Evolutionary conservation across 2,888 invertebrate genomes (phyloP), one percentile per base, ranked within the genome.

Genomic region (Ormyrus pomaceus): DNA sequence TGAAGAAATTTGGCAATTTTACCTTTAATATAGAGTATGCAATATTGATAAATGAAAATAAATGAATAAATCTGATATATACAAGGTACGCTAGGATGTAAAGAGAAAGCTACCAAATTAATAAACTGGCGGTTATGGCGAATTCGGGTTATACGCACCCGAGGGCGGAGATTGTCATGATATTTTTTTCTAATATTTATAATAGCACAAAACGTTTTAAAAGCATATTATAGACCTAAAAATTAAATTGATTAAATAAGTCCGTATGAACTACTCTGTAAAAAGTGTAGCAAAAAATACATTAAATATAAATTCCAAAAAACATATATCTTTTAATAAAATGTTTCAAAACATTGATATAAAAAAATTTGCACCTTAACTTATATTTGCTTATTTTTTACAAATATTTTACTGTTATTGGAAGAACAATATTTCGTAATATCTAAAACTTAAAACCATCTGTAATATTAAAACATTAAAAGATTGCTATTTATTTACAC

Each of bases 101-200:
- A 6, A 13, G n/a, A 65, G 48, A 75, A 70, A 6, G 65, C 46
- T 65, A 19, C 66, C 48, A 68, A 50, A 56, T 56, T 65, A 45
- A 50, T 75, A 77, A 56, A 80, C 64, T 73, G 46, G 45, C 61
- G 19, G 74, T 62, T 74, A 74, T 81, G 69, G 77, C 64, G 11
- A 74, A 75, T 70, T 70, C 74, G 71, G 66, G 65, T 81, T 81
- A 70, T 59, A 59, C 71, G 81, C 69, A 81, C 77, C 74, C 77
- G 68, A 53, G 62, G 50, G 77, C 80, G 45, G 71, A 77, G 81
- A 81, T 81, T 81, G 81, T 81, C 81, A 77, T 73, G 72, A 72
- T 77, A 50, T 70, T 79, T 55, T 58, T 69, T 66, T 70, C 9
- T 65, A 51, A 69, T 70, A 51, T 71, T 69, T 45, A 50, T 81